A percentile compares a stretch with the other conserved stretches of the same genome.
These are phyloP conservation scores for Acleris cristana DNA, from an alignment of 2,888 invertebrate genomes.

Conservation along the genomic window DNA sequence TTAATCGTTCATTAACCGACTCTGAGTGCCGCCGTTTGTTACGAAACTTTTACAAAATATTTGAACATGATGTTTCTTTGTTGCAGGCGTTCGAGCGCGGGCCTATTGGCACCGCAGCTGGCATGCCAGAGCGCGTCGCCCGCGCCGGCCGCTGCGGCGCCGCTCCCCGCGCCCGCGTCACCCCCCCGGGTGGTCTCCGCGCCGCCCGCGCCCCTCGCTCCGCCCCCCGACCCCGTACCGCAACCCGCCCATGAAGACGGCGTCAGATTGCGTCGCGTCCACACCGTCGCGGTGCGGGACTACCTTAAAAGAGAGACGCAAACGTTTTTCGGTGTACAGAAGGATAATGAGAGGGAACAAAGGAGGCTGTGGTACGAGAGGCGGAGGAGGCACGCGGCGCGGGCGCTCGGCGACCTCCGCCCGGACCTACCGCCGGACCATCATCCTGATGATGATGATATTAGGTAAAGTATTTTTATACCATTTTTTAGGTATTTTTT, in stretches of 20 bases:
- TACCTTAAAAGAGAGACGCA: constrained; percentile 92
- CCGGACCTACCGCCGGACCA: constrained; percentile 84
- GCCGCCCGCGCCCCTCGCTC: constrained; percentile 56
- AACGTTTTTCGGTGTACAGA: constrained; percentile 93
- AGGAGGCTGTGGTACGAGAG: constrained; percentile 91
- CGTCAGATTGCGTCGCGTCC: constrained; percentile 73
- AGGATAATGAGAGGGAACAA: constrained; percentile 89
- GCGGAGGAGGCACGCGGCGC: constrained; percentile 89
- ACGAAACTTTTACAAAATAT: not conserved
- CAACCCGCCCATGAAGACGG: constrained; percentile 75
- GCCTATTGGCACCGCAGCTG: constrained; percentile 74
- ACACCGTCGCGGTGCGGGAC: constrained; percentile 79
- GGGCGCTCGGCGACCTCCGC: constrained; percentile 86
- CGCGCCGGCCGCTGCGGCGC: constrained; percentile 62
- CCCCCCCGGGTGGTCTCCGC: constrained; percentile 63
- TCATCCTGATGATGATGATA: constrained; percentile 84
- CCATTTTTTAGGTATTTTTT: not conserved
- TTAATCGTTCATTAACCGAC: no score
- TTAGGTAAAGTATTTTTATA: constrained; percentile 63
- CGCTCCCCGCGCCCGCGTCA: constrained; percentile 60
- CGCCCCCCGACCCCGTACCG: constrained; percentile 65
- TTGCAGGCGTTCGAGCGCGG: constrained; percentile 78
- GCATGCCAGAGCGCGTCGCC: constrained; percentile 71
- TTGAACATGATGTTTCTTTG: constrained; percentile 48
- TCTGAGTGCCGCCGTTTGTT: not conserved